Base-by-base conservation (phyloP, 2,888 invertebrate species). In the Drosophila stalkeri region DNA sequence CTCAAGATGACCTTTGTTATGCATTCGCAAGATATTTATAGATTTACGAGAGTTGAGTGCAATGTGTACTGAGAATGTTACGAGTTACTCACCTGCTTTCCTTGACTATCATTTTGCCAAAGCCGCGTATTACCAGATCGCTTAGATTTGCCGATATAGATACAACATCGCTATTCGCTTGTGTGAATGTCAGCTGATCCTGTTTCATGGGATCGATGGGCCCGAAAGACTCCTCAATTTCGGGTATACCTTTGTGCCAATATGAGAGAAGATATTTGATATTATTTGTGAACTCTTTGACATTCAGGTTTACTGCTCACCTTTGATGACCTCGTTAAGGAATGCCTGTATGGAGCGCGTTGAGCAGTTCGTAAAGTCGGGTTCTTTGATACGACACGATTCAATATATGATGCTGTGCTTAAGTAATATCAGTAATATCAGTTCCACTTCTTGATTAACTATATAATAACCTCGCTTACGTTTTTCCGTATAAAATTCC, bases 101-200 rank as follows among this genome's bases (percentile, higher is more conserved):
- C 75, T 95, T 92, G 68, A 96, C 94, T 86, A 94, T 92, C 47
- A 95, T 94, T 75, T 94, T 92, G 41, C 95, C 95, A 87, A 96
- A 95, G 56, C 96, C 96, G 20, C 94, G 93, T 16, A 96, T 94
- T 3, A 94, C 93, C 65, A 96, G 94, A 86, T 96, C 94, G 76
- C 95, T 94, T 39, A 96, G 92, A 23, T 96, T 95, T 31, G 96
- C 95, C 81, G 95, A 79, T 8, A 90, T 94, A 80, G 94, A 95
- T 1, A 95, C 95, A 3, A 96, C 95, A 37, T 96, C 96, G 44
- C 95, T 96, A 57, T 95, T 95, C 27, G 95, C 95, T 93, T 96
- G 96, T 57, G 95, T 93, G 85, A 96, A 95, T 91, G 94, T 94
- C 84, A 96, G 94, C 92, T 94, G 94, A 8, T 95, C 94, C 51